Evolutionary conservation across 2,888 invertebrate species (phyloP).

Genomic region (Erynnis tages): DNA sequence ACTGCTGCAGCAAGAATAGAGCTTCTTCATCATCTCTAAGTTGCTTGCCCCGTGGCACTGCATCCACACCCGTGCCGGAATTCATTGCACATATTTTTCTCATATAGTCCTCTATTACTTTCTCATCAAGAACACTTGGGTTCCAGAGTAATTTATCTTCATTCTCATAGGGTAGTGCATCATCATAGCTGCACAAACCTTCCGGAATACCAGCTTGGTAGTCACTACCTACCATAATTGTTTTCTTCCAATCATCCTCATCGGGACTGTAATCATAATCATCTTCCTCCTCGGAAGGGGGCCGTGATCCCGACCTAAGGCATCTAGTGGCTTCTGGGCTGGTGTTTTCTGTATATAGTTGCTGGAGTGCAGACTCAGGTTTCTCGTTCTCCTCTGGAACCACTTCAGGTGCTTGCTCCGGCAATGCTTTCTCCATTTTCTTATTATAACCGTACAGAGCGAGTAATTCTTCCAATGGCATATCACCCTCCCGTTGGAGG

Average conservation of each 20-base stretch:
- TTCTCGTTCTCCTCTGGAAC: slow-evolving; percentile 67
- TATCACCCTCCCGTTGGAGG: slow-evolving; percentile 95
- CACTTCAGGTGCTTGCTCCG: slow-evolving; percentile 56
- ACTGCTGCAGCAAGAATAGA: slow-evolving; percentile 93
- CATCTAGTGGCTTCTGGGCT: slow-evolving; percentile 72
- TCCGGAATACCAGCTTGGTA: slow-evolving; percentile 97
- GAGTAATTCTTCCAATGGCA: slow-evolving; percentile 96
- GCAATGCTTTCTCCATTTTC: slow-evolving; percentile 65
- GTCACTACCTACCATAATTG: slow-evolving; percentile 96
- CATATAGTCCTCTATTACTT: slow-evolving; percentile 90
- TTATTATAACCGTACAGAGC: slow-evolving; percentile 91
- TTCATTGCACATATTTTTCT: slow-evolving; percentile 80
- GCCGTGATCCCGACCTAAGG: slow-evolving; percentile 84
- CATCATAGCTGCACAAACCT: slow-evolving; percentile 95
- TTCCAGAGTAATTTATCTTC: slow-evolving; percentile 98
- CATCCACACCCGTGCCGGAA: slow-evolving; percentile 66
- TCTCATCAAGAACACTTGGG: slow-evolving; percentile 87
- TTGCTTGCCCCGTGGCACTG: slow-evolving; percentile 87
- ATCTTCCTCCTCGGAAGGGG: slow-evolving; percentile 91
- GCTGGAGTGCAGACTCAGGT: slow-evolving; percentile 73
- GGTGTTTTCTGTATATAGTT: slow-evolving; percentile 63
- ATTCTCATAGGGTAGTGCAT: slow-evolving; percentile 96
- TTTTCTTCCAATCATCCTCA: slow-evolving; percentile 95
- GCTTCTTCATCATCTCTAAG: slow-evolving; percentile 95
- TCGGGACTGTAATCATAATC: slow-evolving; percentile 92